phyloP scores from a whole-genome alignment of 2,888 invertebrate genomes.

The Choreutis nemorana region DNA sequence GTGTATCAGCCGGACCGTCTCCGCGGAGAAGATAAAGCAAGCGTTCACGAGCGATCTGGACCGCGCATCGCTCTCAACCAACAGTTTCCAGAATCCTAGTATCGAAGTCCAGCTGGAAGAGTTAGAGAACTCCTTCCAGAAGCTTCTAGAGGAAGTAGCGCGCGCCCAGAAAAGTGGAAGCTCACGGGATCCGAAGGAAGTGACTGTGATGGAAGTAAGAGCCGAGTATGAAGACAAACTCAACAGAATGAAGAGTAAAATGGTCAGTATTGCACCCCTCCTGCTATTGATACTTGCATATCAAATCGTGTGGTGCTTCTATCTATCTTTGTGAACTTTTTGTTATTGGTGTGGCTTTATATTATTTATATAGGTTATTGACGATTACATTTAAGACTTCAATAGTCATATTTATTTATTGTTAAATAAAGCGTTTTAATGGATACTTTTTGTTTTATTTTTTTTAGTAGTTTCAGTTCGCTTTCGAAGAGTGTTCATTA shows the following conservation, averaged over 20 bases:
- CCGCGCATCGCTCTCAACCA: constrained; percentile 24
- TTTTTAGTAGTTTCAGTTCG: constrained; percentile 13
- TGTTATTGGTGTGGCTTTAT: constrained; percentile 27
- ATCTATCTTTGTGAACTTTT: constrained; percentile 45
- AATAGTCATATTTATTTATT: constrained; percentile 27
- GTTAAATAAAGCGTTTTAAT: constrained; percentile 40
- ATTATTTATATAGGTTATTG: constrained; percentile 14
- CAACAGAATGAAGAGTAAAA: constrained; percentile 81
- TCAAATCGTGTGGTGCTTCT: constrained; percentile 60
- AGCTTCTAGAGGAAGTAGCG: constrained; percentile 36
- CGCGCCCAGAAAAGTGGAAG: constrained; percentile 21
- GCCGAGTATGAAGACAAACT: constrained; percentile 77
- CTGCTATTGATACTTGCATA: constrained; percentile 53
- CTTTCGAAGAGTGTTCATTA: constrained; percentile 27
- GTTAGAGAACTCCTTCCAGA: constrained; percentile 47
- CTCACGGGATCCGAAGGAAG: constrained; percentile 17
- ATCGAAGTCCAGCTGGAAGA: constrained; percentile 46
- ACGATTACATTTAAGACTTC: constrained; percentile 30
- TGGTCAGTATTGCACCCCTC: constrained; percentile 71
- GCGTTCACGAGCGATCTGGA: constrained; percentile 37
- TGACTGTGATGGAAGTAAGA: constrained; percentile 62
- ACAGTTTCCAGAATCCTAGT: constrained; percentile 37
- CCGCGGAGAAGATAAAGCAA: constrained; percentile 46
- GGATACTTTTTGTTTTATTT: constrained; percentile 52
- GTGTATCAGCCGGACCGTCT: constrained; percentile 31